Evolutionary conservation across 2,113 vertebrate genomes (phyloP), one percentile per base, ranked within the genome.

Genomic region (Circaetus cinerascens): DNA sequence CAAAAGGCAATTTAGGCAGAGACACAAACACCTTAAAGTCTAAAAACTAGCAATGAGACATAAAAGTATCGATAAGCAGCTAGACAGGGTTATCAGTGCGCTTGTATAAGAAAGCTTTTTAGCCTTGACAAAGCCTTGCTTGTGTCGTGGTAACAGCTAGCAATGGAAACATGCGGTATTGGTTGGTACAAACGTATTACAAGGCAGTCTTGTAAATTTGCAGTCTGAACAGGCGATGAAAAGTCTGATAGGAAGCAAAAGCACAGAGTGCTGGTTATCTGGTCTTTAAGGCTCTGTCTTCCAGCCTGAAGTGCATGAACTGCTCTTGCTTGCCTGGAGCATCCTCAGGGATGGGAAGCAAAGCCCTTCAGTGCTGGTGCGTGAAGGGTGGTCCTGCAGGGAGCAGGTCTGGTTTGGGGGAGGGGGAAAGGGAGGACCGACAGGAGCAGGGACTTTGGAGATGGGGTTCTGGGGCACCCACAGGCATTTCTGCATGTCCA

Each of bases 241-340:
- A 20, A 40, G 40, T 19, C 43, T 86, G 83, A 10, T 10, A 66
- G 60, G 57, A 67, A 91, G 57, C 16, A 45, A 34, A 71, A 78
- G 46, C 55, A n/a, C 5, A 6, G 53, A 46, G 9, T 3, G 1
- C 2, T 2, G 1, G 1, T 45, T 34, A 4, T 12, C 56, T 21
- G 46, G 34, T 16, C 2, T 66, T 27, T 11, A 74, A 34, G 41
- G 63, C 21, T 90, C 34, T 6, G 1, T 53, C 25, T 72, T 41
- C 15, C 50, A 51, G 23, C 2, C 30, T 41, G 34, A 36, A 13
- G 34, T 7, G 13, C 11, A 2, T 20, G 45, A 48, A 6, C 21
- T 63, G 55, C 36, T 21, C 15, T 50, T 48, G 27, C 8, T 53
- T n/a, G n/a, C 72, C 63, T 36, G 64, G 41, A 56, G 25, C 74